Evolutionary conservation across 2,113 vertebrate genomes (phyloP).

Genomic region (Clinocottus analis): DNA sequence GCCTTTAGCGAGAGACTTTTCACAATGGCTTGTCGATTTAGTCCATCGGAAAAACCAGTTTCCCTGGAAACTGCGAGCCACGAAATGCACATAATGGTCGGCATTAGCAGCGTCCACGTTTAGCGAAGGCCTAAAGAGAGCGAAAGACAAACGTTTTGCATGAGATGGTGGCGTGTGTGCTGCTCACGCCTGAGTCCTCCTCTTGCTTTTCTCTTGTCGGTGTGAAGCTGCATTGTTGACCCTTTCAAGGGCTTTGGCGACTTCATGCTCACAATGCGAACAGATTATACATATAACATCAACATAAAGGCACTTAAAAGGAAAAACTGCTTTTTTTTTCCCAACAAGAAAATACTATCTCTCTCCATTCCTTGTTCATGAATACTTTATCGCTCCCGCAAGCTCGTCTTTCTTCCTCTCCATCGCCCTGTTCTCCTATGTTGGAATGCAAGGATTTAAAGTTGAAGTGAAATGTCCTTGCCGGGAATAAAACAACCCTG

Average conservation of each 20-base stretch:
- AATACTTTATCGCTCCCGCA: not conserved
- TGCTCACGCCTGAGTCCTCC: conserved; percentile 66
- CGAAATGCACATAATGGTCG: conserved; percentile 48
- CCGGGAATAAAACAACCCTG: conserved; percentile 61
- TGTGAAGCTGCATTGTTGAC: conserved; percentile 69
- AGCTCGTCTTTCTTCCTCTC: not conserved
- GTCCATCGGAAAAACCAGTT: conserved; percentile 44
- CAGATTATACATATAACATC: conserved; percentile 12
- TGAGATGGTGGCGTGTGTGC: conserved; percentile 30
- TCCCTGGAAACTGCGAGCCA: conserved; percentile 55
- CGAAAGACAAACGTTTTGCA: conserved; percentile 48
- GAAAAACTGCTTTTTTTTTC: not conserved
- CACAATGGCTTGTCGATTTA: conserved; percentile 57
- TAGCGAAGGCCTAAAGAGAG: conserved; percentile 54
- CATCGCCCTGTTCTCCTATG: not conserved
- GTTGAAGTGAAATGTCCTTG: not conserved
- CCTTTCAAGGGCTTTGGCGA: conserved; percentile 69
- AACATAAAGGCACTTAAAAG: not conserved
- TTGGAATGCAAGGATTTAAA: not conserved
- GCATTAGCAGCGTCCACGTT: conserved; percentile 73
- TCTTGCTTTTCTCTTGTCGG: conserved; percentile 46
- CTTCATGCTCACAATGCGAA: conserved; percentile 16
- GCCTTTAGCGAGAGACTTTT: conserved; percentile 25
- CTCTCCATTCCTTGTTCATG: not conserved
- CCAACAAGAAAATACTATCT: conserved; percentile 4